Evolutionary conservation across 2,888 invertebrate genomes (phyloP).

Genomic region (Meteorus colon): DNA sequence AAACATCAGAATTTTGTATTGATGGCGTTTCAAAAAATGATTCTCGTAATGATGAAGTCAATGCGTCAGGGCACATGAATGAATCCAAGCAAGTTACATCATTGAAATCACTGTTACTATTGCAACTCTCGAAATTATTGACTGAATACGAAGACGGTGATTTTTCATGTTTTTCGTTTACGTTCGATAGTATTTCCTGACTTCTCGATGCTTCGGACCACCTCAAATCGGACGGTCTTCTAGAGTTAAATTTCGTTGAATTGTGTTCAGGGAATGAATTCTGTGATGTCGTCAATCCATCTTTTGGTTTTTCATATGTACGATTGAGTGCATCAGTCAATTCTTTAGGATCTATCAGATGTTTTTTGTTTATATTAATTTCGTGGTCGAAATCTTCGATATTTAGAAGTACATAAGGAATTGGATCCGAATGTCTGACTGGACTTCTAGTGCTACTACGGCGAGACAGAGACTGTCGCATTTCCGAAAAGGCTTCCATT

Average conservation of each 20-base stretch:
- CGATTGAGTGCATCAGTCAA: constrained; percentile 57
- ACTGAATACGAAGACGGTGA: constrained; percentile 69
- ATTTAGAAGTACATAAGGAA: constrained; percentile 65
- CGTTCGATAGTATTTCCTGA: constrained; percentile 65
- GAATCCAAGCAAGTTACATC: constrained; percentile 66
- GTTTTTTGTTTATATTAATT: constrained; percentile 23
- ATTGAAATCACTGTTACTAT: constrained; percentile 67
- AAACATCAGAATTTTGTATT: constrained; percentile 66
- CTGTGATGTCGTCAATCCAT: constrained; percentile 54
- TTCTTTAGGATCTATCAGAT: constrained; percentile 53
- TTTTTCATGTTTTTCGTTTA: constrained; percentile 56
- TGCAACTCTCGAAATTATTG: constrained; percentile 65
- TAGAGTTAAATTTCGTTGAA: constrained; percentile 65
- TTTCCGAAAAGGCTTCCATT: constrained; percentile 4
- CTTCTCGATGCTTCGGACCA: constrained; percentile 71
- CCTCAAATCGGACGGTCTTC: constrained; percentile 67
- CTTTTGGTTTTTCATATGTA: constrained; percentile 52
- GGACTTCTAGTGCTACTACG: constrained; percentile 51
- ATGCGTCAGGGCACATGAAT: constrained; percentile 66
- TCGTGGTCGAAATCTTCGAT: constrained; percentile 61
- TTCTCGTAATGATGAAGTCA: constrained; percentile 66
- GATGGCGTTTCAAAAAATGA: constrained; percentile 68
- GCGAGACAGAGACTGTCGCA: constrained; percentile 29
- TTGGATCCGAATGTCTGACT: constrained; percentile 62
- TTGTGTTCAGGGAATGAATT: constrained; percentile 66